Evolutionary conservation across 1,140 invertebrate genomes (phyloP), one percentile per base, ranked within the genome.

Genomic region (Plutomurus gul): DNA sequence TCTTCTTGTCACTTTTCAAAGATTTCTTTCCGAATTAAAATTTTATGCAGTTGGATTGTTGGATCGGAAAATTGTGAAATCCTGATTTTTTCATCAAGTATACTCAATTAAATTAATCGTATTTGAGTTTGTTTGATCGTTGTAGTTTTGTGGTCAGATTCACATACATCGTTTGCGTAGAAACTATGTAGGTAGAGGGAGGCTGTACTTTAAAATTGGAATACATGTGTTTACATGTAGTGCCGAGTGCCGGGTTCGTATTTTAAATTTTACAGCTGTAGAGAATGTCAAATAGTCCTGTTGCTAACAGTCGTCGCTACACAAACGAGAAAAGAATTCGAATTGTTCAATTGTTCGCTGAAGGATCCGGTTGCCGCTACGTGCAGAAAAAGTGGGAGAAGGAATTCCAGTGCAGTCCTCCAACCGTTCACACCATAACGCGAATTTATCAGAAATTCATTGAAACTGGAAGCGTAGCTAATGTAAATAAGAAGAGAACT

Each of bases 331-430:
- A 75, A 75, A 47, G 47, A 30, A 22, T 75, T 25, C 43, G 47
- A 36, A 51, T 75, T n/a, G 74, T 75, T 18, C 74, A 49, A 27
- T n/a, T 75, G 18, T 75, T 49, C 30, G 22, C 46, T 18, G 43
- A 75, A 43, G 43, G 25, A 13, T 46, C 25, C 25, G 33, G 27
- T 18, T 33, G 37, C 20, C 40, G 47, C 3, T 25, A 46, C 20
- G 74, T 56, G 4, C 74, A 75, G 43, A 40, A 46, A 51, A 4
- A n/a, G n/a, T 75, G 37, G 37, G 25, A 47, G 20, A 27, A 39
- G 22, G 74, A 75, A 8, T 75, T 51, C 43, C 5, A 47, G n/a
- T 7, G 40, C 5, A 75, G 25, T 20, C 73, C 73, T 11, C 73
- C 73, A 25, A 22, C 73, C 10, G 8, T 20, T 11, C 13, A 25